Evolutionary conservation across 2,797 vertebrate species (phyloP), one percentile per base, ranked within the genome.

Genomic region (Malacoraja senta): DNA sequence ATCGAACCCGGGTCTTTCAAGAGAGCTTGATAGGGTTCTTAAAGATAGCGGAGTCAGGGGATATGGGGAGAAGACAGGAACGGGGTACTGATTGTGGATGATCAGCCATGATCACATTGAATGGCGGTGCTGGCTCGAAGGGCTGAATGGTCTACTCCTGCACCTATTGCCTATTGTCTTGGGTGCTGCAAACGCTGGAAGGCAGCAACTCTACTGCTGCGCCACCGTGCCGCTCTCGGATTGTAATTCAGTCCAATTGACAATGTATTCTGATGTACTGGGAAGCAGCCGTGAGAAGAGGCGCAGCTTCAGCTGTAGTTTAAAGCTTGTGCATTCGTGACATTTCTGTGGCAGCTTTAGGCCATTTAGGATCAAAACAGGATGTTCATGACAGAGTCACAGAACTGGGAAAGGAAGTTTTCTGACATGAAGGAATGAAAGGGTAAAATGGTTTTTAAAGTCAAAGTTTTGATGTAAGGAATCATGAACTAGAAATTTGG

Each of bases 401-500:
- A 72, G 88, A 88, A 88, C 84, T 88, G 84, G 38, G 35, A 91
- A 53, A 10, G 21, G 6, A 74, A 74, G 90, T 26, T 32, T 74
- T 91, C 38, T 91, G 68, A 91, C 71, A 74, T 53, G 38, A 26
- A 91, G 53, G 44, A 10, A 74, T 44, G 32, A 91, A 91, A 91
- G 90, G 68, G 90, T 91, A 91, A 91, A 90, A 90, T 90, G 63
- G 63, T 19, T 71, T 65, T 90, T 71, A 71, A 90, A 91, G 71
- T 74, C 35, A 29, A 72, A 44, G 68, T 35, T 72, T 74, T 74
- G 68, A 12, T 91, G 84, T 68, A 68, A 88, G 9, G 84, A 88
- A 88, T 88, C 10, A 9, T 74, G 71, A 74, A 19, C 71, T 74
- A 8, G 21, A 74, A 74, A 26, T 74, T 26, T 24, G 24, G 21